Conservation (phyloP, 1,140 invertebrate species). For the Proctacanthus coquilletti region DNA sequence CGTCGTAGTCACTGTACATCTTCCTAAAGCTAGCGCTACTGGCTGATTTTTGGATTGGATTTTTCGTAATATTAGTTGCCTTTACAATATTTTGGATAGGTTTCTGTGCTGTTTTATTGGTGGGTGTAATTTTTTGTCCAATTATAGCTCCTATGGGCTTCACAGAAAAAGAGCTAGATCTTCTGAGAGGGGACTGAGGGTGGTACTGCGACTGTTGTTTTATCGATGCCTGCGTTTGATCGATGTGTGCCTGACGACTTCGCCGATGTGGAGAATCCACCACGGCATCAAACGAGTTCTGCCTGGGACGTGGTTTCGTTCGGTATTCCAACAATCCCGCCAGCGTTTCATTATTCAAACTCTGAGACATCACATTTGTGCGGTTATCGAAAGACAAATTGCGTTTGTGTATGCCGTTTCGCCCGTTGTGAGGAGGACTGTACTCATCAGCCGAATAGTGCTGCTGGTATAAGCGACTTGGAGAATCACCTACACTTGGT, state of each 20-base stretch:
- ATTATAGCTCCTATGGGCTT: too few relatives aligned
- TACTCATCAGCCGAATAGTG: slow-evolving; percentile 6
- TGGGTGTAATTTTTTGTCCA: too few relatives aligned
- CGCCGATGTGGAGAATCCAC: slow-evolving; percentile 2
- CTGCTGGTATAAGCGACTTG: slow-evolving; percentile 8
- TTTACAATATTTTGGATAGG: too few relatives aligned
- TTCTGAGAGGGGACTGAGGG: slow-evolving; percentile 21
- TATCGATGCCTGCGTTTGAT: slow-evolving; percentile 15
- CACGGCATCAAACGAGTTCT: slow-evolving; percentile 33
- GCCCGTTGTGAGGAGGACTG: slow-evolving; percentile 13
- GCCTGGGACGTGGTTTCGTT: slow-evolving; percentile 27
- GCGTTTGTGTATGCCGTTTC: slow-evolving; percentile 4
- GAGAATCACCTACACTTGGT: slow-evolving; percentile 9
- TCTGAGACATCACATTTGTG: background rate
- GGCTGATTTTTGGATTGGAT: slow-evolving; percentile 25
- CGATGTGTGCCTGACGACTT: background rate
- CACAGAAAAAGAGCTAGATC: slow-evolving; percentile 25
- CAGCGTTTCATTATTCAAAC: slow-evolving; percentile 1
- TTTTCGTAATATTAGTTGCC: too few relatives aligned
- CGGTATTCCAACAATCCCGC: background rate
- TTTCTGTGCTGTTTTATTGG: too few relatives aligned
- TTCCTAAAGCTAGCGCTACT: slow-evolving; percentile 29
- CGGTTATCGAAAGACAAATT: slow-evolving; percentile 2
- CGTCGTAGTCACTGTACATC: slow-evolving; percentile 25
- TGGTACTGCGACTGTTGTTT: slow-evolving; percentile 4